phyloP scores from a whole-genome alignment of 2,888 invertebrate genomes.

The Prosopocoilus inquinatus region DNA sequence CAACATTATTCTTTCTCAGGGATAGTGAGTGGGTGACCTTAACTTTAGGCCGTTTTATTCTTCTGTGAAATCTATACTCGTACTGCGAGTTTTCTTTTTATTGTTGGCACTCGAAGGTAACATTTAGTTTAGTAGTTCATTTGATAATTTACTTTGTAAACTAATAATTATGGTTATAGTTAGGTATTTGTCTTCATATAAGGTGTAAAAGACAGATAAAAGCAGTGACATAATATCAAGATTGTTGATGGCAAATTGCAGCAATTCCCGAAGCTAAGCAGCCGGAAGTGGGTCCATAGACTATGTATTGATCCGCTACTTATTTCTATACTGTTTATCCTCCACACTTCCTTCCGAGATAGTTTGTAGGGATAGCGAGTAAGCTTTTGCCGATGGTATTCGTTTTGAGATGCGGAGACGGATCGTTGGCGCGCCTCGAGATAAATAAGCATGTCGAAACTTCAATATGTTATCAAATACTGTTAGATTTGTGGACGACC shows the following conservation, averaged over 20 bases:
- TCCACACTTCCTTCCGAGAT: conserved; percentile 31
- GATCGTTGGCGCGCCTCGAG: conserved; percentile 29
- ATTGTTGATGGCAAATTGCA: conserved; percentile 31
- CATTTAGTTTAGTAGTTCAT: not conserved
- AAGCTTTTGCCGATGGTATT: conserved; percentile 32
- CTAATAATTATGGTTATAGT: not conserved
- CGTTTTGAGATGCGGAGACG: conserved; percentile 32
- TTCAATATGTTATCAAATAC: conserved; percentile 33
- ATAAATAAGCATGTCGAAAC: conserved; percentile 36
- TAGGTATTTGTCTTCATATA: conserved; percentile 11
- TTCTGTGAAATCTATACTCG: not conserved
- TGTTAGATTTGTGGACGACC: conserved; percentile 23
- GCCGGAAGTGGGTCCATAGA: conserved; percentile 24
- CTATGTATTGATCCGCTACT: conserved; percentile 27
- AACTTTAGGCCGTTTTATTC: not conserved
- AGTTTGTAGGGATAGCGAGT: conserved; percentile 32
- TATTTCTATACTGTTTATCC: conserved; percentile 33
- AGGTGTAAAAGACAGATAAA: conserved; percentile 21
- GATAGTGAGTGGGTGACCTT: not conserved
- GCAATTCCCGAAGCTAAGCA: conserved; percentile 25
- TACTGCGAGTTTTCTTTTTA: not conserved
- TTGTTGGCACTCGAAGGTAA: not conserved
- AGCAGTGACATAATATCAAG: conserved; percentile 22
- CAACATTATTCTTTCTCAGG: not conserved
- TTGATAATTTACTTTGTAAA: not conserved